Conservation (phyloP, 2,888 invertebrate genomes). For the Hyposoter didymator region DNA sequence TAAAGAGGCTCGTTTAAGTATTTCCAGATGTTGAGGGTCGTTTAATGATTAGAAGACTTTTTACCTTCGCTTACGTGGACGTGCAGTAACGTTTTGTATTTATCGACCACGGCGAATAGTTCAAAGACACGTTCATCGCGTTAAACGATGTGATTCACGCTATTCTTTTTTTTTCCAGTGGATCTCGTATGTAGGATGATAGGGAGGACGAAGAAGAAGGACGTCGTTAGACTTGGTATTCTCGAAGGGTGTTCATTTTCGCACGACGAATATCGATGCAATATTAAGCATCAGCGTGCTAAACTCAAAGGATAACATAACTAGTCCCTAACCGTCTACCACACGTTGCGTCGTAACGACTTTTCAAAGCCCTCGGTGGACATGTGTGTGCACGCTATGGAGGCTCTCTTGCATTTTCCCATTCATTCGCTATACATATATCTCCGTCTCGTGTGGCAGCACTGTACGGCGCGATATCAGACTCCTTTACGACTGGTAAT, state of each 20-base stretch:
- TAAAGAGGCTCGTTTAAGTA: background rate
- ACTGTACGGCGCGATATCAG: conserved; percentile 35
- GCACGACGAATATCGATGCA: conserved; percentile 77
- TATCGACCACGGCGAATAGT: background rate
- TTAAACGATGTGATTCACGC: background rate
- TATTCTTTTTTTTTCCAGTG: background rate
- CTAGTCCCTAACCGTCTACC: conserved; percentile 57
- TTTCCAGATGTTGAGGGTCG: background rate
- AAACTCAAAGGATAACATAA: conserved; percentile 77
- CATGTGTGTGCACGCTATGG: conserved; percentile 15
- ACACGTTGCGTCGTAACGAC: conserved; percentile 54
- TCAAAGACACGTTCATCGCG: background rate
- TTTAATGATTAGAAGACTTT: conserved; percentile 16
- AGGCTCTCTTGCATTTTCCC: conserved; percentile 39
- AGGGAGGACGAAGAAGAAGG: conserved; percentile 9
- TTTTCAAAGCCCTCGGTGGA: conserved; percentile 30
- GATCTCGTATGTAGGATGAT: background rate
- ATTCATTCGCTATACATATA: background rate
- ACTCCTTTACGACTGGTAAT: conserved; percentile 56
- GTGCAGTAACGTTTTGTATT: background rate
- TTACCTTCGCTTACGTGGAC: conserved; percentile 66
- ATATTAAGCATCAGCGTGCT: conserved; percentile 77
- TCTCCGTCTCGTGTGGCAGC: conserved; percentile 17
- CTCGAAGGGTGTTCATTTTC: conserved; percentile 72
- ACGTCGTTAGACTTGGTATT: background rate